Conservation (phyloP, 2,113 vertebrate genomes). For the Pseudopodoces humilis region DNA sequence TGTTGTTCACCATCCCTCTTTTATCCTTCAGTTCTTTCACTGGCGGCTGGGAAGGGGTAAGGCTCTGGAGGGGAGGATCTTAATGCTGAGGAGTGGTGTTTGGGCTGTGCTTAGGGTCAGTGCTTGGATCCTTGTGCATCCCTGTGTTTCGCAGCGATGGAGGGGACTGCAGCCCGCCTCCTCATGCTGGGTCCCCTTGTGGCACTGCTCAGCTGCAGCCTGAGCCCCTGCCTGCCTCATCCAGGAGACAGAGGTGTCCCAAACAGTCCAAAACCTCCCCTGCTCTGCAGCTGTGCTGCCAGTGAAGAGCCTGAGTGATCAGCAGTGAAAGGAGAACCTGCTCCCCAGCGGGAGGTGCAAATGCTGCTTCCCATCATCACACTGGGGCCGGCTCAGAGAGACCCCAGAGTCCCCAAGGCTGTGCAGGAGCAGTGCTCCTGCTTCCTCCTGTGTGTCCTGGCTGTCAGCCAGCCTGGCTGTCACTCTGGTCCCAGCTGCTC, state of each 20-base stretch:
- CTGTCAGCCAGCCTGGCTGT: neutral
- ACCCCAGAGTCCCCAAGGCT: neutral
- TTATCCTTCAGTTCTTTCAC: neutral
- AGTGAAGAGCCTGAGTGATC: neutral
- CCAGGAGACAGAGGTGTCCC: neutral
- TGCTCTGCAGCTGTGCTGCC: neutral
- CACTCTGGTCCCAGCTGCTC: rapidly evolving
- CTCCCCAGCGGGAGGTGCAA: neutral
- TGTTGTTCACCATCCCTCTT: neutral
- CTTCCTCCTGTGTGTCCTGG: neutral
- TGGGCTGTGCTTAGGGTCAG: neutral
- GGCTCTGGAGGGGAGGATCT: neutral
- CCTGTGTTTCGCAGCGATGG: rapidly evolving
- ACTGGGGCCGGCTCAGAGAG: rapidly evolving
- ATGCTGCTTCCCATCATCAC: rapidly evolving
- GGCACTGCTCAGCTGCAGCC: neutral
- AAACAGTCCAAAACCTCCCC: rapidly evolving
- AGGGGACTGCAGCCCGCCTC: neutral
- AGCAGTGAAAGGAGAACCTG: neutral
- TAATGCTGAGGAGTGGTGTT: neutral
- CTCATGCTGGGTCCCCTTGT: neutral
- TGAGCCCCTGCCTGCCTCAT: rapidly evolving
- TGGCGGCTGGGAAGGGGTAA: neutral
- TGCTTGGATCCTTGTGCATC: rapidly evolving
- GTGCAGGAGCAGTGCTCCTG: rapidly evolving